Conservation (phyloP, 2,113 vertebrate species). For the Chauna torquata region DNA sequence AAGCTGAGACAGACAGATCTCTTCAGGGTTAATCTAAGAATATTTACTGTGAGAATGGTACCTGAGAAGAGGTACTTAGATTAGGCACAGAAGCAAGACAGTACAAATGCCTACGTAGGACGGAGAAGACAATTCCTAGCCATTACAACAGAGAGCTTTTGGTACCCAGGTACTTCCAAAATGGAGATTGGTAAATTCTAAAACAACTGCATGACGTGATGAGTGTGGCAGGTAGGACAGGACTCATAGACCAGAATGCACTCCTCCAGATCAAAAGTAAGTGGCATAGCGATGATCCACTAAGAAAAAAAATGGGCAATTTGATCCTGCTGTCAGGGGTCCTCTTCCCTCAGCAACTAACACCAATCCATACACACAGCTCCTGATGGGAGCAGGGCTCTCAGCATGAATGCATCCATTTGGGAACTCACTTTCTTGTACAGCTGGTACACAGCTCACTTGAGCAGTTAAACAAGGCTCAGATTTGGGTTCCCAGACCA, state of each 20-base stretch:
- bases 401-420: neutral
- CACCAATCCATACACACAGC: neutral
- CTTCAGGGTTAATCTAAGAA: neutral
- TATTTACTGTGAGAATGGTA: neutral
- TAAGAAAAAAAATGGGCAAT: neutral
- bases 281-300: neutral
- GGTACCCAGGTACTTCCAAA: neutral
- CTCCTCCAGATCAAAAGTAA: neutral
- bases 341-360: neutral
- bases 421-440: neutral
- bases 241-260: neutral
- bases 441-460: neutral
- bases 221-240: neutral
- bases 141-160: neutral
- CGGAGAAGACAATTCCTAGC: neutral
- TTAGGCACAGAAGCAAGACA: neutral
- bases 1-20: neutral
- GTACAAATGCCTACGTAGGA: neutral
- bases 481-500: neutral
- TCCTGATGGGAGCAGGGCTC: neutral
- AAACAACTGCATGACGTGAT: neutral
- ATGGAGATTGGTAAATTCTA: neutral
- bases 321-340: neutral
- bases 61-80: neutral
- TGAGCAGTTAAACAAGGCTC: neutral